These are phyloP conservation scores for Microctonus aethiopoides DNA, from an alignment of 2,888 invertebrate species.

Conservation along the genomic window DNA sequence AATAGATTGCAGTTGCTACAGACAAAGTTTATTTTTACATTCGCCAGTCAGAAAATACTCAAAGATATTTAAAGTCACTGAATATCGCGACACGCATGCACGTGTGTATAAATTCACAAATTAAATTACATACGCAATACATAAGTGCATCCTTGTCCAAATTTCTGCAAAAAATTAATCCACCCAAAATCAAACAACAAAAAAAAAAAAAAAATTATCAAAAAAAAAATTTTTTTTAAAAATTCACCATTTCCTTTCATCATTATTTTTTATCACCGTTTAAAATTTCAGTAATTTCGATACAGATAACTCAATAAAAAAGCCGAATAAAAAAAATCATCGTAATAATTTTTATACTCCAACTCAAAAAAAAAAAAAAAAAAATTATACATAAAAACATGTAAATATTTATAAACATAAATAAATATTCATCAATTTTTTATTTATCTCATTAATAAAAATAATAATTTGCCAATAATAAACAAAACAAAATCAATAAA, in stretches of 20 bases:
- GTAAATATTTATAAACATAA: too few relatives aligned
- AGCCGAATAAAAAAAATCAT: too few relatives aligned
- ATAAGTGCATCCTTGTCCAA: neutral
- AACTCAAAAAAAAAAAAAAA: too few relatives aligned
- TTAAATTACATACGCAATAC: neutral
- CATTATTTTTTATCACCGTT: neutral
- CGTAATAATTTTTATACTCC: too few relatives aligned
- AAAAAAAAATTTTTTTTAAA: neutral
- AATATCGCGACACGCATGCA: slow-evolving; percentile 40
- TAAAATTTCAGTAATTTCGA: neutral
- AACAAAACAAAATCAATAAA: too few relatives aligned
- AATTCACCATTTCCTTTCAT: too few relatives aligned
- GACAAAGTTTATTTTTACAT: slow-evolving; percentile 55
- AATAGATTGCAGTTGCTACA: slow-evolving; percentile 49
- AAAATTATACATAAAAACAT: too few relatives aligned
- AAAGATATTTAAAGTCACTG: slow-evolving; percentile 50
- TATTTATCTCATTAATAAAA: too few relatives aligned
- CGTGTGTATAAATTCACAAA: slow-evolving; percentile 27
- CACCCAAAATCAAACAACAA: neutral
- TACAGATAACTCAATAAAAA: too few relatives aligned
- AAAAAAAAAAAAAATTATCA: neutral
- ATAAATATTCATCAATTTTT: too few relatives aligned
- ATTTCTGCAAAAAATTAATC: neutral
- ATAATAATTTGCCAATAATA: too few relatives aligned
- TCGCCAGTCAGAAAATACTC: slow-evolving; percentile 51